Evolutionary conservation across 64 coral and sea anemone species (phyloP).

Genomic region (Stylophora pistillata): DNA sequence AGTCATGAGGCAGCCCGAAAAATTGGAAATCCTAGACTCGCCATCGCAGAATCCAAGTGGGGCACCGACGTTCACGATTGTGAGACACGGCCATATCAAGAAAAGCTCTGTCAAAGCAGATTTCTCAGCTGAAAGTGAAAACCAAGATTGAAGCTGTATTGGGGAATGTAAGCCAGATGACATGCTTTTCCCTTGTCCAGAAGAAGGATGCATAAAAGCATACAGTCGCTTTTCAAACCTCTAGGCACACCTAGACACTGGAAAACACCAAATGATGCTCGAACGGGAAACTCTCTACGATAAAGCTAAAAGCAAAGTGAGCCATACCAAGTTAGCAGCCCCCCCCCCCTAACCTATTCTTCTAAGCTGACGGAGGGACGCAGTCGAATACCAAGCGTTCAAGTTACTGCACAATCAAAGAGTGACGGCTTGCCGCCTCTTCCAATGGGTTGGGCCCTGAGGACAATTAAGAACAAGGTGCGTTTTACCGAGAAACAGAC

Average conservation of each 20-base stretch:
- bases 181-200: no score
- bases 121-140: neutral
- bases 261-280: slow-evolving; percentile 17
- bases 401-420: neutral
- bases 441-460: slow-evolving; percentile 60
- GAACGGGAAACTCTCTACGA: slow-evolving; percentile 55
- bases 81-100: no score
- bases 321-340: no score
- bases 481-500: no score
- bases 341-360: no score
- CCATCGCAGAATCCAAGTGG: no score
- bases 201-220: no score
- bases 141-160: neutral
- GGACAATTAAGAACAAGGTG: no score
- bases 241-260: slow-evolving; percentile 56
- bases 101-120: slow-evolving; percentile 19
- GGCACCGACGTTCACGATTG: no score
- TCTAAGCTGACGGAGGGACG: slow-evolving; percentile 36
- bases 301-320: slow-evolving; percentile 24
- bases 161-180: slow-evolving; percentile 4
- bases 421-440: neutral
- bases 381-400: slow-evolving; percentile 7
- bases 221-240: slow-evolving; percentile 46
- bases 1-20: no score
- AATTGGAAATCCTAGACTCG: no score